These are phyloP conservation scores for Danaus chrysippus DNA, from an alignment of 2,888 invertebrate species.

Conservation along the genomic window DNA sequence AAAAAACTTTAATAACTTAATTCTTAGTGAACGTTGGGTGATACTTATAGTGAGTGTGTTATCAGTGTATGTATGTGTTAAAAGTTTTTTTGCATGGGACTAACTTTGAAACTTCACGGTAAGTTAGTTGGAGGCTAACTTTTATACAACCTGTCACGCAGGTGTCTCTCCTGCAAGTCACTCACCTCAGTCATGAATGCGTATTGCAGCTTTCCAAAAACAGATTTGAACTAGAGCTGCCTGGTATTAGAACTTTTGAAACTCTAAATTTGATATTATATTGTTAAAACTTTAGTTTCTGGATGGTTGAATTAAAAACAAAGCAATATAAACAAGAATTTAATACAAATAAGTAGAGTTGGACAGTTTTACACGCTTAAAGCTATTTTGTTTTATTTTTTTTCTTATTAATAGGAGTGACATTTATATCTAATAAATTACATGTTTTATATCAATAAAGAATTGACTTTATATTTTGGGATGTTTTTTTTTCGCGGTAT, in stretches of 20 bases:
- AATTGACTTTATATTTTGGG: too few relatives aligned
- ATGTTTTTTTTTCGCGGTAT: too few relatives aligned
- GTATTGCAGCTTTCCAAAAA: slow-evolving; percentile 27
- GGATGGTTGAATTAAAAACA: too few relatives aligned
- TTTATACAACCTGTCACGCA: slow-evolving; percentile 74
- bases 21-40: slow-evolving; percentile 49
- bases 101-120: slow-evolving; percentile 51
- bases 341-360: too few relatives aligned
- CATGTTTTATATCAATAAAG: too few relatives aligned
- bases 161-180: slow-evolving; percentile 72
- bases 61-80: slow-evolving; percentile 43
- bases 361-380: too few relatives aligned
- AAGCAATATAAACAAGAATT: too few relatives aligned
- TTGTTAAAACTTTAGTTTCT: too few relatives aligned
- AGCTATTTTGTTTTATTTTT: too few relatives aligned
- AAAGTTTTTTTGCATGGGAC: slow-evolving; percentile 38
- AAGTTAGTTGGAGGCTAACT: slow-evolving; percentile 56
- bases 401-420: too few relatives aligned
- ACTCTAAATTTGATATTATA: too few relatives aligned
- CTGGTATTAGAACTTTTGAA: background rate
- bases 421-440: too few relatives aligned
- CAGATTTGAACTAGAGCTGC: slow-evolving; percentile 5
- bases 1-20: slow-evolving; percentile 58
- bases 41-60: slow-evolving; percentile 44
- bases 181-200: slow-evolving; percentile 60